A percentile compares a stretch with the other conserved stretches of the same genome.
phyloP scores from a whole-genome alignment of 1,140 invertebrate genomes.

The Drosophila sturtevanti region DNA sequence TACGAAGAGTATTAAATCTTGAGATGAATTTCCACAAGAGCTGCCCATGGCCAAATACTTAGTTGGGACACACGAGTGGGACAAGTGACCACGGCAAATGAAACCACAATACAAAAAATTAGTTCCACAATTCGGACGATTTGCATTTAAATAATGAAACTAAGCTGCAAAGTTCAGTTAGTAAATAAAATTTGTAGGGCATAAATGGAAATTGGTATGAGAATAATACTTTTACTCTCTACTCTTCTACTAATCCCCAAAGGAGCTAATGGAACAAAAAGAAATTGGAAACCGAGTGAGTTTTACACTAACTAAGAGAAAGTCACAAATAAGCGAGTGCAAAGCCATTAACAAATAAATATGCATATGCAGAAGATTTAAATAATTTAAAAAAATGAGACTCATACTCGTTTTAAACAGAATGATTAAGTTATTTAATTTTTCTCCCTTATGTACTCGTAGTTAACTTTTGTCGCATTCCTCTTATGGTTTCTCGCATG shows the following conservation, averaged over 20 bases:
- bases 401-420: too few relatives aligned
- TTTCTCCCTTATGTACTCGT: too few relatives aligned
- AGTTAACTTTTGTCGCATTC: conserved; percentile 4
- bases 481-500: conserved; percentile 2
- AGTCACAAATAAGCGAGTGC: not conserved
- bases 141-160: not conserved
- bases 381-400: too few relatives aligned
- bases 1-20: not conserved
- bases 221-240: not conserved
- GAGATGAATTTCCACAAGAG: not conserved
- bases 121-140: too few relatives aligned
- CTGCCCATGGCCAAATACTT: too few relatives aligned
- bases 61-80: not conserved
- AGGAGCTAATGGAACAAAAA: not conserved
- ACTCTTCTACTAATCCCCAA: not conserved
- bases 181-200: not conserved
- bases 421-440: not conserved
- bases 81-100: not conserved
- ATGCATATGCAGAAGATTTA: too few relatives aligned
- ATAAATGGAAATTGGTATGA: not conserved
- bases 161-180: not conserved
- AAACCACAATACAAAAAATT: not conserved
- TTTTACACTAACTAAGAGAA: too few relatives aligned
- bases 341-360: too few relatives aligned
- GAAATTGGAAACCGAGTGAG: not conserved